A percentile compares a stretch with the other conserved stretches of the same genome.
Evolutionary conservation across 2,797 vertebrate genomes (phyloP).

Genomic region (Galago senegalensis): DNA sequence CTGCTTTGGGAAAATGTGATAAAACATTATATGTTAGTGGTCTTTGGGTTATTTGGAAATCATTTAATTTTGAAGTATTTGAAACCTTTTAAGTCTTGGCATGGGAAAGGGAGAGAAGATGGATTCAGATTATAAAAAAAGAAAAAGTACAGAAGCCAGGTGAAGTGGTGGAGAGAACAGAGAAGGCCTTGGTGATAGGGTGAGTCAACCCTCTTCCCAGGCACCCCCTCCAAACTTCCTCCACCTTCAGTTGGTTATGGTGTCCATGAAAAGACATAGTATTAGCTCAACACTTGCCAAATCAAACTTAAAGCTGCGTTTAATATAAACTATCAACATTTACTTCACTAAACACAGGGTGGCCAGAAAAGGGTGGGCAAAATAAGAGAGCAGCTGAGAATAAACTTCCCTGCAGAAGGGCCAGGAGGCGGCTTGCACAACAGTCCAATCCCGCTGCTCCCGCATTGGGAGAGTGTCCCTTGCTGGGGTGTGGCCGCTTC

Average conservation of each 20-base stretch:
- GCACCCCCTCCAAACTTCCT: no score
- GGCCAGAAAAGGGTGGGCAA: no score
- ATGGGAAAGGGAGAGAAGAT: not conserved
- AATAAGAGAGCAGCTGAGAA: not conserved
- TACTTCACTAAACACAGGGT: not conserved
- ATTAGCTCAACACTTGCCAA: not conserved
- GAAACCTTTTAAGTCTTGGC: conserved; percentile 66
- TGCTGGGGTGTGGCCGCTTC: not conserved
- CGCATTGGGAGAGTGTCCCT: accelerated
- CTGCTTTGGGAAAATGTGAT: conserved; percentile 69
- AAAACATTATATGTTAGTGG: conserved; percentile 71
- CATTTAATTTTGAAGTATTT: conserved; percentile 65
- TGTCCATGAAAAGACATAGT: not conserved
- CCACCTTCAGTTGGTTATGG: not conserved
- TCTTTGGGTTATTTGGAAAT: conserved; percentile 68
- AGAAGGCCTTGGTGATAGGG: accelerated
- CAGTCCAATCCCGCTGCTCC: accelerated
- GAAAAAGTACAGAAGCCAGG: not conserved
- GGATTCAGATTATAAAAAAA: not conserved
- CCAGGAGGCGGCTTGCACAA: accelerated
- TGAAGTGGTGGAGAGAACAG: not conserved
- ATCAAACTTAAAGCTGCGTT: not conserved
- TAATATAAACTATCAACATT: not conserved
- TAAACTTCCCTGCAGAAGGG: accelerated
- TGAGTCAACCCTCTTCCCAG: not conserved